Percentiles rank a stretch among this genome's conserved stretches.
These are phyloP conservation scores for Nephila pilipes DNA, from an alignment of 1,140 invertebrate genomes.

Conservation along the genomic window DNA sequence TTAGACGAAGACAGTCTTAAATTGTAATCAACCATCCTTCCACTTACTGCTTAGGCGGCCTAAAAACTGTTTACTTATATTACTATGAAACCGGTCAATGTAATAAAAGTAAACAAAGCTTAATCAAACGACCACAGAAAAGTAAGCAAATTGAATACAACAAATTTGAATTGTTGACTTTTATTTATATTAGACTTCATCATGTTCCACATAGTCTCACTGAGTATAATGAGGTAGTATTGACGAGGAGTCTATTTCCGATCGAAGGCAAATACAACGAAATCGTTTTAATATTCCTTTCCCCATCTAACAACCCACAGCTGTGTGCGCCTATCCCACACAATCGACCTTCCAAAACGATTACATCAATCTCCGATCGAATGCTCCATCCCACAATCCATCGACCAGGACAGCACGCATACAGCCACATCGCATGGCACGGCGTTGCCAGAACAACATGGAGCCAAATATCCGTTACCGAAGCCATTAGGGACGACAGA, in stretches of 20 bases:
- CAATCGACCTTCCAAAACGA: slow-evolving; percentile 11
- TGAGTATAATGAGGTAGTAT: neutral
- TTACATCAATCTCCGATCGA: slow-evolving; percentile 40
- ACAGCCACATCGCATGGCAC: neutral
- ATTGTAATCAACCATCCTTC: too few relatives aligned
- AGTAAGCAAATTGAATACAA: too few relatives aligned
- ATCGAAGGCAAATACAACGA: neutral
- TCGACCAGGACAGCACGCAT: neutral
- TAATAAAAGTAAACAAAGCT: too few relatives aligned
- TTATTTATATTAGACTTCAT: too few relatives aligned
- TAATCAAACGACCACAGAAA: too few relatives aligned
- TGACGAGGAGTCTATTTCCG: neutral
- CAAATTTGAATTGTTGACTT: too few relatives aligned
- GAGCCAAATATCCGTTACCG: slow-evolving; percentile 51
- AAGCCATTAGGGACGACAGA: slow-evolving; percentile 45
- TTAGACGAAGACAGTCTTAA: too few relatives aligned
- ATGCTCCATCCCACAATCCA: neutral
- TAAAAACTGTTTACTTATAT: too few relatives aligned
- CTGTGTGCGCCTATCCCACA: neutral
- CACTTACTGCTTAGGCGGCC: too few relatives aligned
- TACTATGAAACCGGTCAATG: too few relatives aligned
- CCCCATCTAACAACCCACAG: neutral
- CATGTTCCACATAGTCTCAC: too few relatives aligned
- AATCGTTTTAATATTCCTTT: neutral
- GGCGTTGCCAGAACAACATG: slow-evolving; percentile 20